A percentile compares a stretch with the other conserved stretches of the same genome.
Conservation (phyloP, 2,113 vertebrate species). For the Percopsis transmontana region DNA sequence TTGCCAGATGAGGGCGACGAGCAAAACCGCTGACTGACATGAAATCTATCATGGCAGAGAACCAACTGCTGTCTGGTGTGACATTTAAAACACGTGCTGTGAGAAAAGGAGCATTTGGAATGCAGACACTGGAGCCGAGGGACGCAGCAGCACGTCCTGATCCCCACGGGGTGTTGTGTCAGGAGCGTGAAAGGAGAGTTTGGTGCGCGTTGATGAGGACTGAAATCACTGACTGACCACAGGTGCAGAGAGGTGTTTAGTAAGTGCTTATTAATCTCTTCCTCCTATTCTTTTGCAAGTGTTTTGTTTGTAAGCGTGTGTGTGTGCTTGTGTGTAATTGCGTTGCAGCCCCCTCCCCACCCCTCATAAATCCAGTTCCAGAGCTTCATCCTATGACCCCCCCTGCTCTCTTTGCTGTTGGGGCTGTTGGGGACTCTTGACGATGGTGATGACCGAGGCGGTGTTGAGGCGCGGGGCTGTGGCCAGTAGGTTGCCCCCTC, state of each 20-base stretch:
- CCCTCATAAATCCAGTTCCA: constrained; percentile 23
- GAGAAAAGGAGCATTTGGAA: neutral
- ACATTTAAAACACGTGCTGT: too few species aligned
- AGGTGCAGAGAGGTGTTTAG: constrained; percentile 30
- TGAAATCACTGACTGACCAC: constrained; percentile 3
- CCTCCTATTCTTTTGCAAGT: constrained; percentile 30
- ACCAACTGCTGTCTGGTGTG: neutral
- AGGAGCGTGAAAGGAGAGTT: constrained; percentile 1
- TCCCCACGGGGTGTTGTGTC: neutral
- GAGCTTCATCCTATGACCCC: constrained; percentile 71
- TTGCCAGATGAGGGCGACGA: neutral
- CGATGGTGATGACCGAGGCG: constrained; percentile 90
- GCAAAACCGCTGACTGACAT: neutral
- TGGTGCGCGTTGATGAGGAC: neutral
- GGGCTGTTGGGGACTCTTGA: constrained; percentile 89
- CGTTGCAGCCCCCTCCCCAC: constrained; percentile 46
- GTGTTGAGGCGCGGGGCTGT: constrained; percentile 89
- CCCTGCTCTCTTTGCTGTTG: constrained; percentile 75
- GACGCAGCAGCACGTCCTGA: constrained; percentile 2
- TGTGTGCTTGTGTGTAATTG: constrained; percentile 33
- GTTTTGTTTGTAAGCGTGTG: constrained; percentile 24
- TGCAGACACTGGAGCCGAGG: constrained; percentile 5
- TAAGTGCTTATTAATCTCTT: constrained; percentile 52
- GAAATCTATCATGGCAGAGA: neutral
- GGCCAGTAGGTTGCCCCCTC: constrained; percentile 85